These are phyloP conservation scores for Cottus gobio DNA, from an alignment of 2,113 vertebrate species.

Conservation along the genomic window DNA sequence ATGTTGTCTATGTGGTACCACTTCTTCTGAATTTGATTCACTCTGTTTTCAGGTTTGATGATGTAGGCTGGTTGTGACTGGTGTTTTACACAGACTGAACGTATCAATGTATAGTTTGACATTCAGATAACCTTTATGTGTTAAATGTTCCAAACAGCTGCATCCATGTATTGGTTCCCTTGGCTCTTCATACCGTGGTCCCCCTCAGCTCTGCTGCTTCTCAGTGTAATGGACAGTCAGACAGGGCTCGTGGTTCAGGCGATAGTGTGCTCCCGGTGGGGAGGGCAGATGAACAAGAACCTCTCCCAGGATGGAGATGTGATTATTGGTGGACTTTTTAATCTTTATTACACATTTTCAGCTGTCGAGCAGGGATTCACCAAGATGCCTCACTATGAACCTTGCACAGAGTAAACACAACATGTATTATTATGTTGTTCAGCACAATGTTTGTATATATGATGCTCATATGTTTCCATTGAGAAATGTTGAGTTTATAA, in stretches of 20 bases:
- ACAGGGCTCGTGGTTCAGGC: constrained; percentile 14
- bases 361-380: constrained; percentile 59
- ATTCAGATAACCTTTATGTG: background rate
- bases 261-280: constrained; percentile 54
- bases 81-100: background rate
- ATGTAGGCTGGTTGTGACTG: background rate
- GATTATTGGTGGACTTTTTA: constrained; percentile 77
- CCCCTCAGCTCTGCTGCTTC: constrained; percentile 35
- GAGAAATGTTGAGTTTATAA: background rate
- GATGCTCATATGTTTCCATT: background rate
- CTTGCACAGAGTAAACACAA: constrained; percentile 74
- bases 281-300: constrained; percentile 28
- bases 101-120: background rate
- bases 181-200: constrained; percentile 24
- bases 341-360: constrained; percentile 55
- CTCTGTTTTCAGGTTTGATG: background rate
- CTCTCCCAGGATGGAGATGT: constrained; percentile 77
- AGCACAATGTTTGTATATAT: too few species aligned
- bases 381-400: constrained; percentile 44
- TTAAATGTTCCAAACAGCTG: constrained; percentile 28
- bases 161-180: constrained; percentile 32
- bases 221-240: constrained; percentile 13
- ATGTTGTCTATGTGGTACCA: background rate
- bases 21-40: background rate
- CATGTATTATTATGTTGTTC: too few species aligned